Evolutionary conservation across 2,113 vertebrate genomes (phyloP).

Genomic region (Otolemur garnettii): DNA sequence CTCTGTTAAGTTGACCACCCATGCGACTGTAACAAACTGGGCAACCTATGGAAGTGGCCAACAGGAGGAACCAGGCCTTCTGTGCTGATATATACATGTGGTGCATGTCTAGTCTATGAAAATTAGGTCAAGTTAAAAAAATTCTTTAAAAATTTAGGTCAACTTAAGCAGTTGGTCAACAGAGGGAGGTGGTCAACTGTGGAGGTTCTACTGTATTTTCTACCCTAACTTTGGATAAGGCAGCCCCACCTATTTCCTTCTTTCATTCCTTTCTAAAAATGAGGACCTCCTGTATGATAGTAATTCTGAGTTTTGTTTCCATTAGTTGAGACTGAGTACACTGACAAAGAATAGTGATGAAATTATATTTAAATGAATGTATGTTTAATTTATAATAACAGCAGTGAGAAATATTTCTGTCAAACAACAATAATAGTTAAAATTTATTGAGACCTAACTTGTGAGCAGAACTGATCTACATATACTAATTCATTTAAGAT

Average conservation of each 20-base stretch:
- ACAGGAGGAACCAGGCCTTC: too few species aligned
- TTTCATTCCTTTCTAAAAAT: neutral
- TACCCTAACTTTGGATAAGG: neutral
- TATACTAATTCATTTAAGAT: neutral
- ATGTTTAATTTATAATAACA: conserved; percentile 18
- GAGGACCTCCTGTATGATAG: too few species aligned
- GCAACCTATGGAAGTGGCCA: too few species aligned
- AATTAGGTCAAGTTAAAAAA: too few species aligned
- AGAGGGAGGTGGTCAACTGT: too few species aligned
- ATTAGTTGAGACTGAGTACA: neutral
- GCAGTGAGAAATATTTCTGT: neutral
- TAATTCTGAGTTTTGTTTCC: neutral
- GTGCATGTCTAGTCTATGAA: too few species aligned
- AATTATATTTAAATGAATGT: neutral
- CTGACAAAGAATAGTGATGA: neutral
- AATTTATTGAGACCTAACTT: neutral
- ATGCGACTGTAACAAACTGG: too few species aligned
- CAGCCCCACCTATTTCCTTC: neutral
- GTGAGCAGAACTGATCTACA: neutral
- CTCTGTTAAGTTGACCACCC: too few species aligned
- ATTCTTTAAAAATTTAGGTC: too few species aligned
- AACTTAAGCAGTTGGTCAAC: too few species aligned
- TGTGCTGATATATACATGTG: too few species aligned
- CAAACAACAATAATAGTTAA: neutral
- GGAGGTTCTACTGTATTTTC: neutral